Evolutionary conservation across 2,113 vertebrate species (phyloP), one percentile per base, ranked within the genome.

Genomic region (Capreolus pygargus): DNA sequence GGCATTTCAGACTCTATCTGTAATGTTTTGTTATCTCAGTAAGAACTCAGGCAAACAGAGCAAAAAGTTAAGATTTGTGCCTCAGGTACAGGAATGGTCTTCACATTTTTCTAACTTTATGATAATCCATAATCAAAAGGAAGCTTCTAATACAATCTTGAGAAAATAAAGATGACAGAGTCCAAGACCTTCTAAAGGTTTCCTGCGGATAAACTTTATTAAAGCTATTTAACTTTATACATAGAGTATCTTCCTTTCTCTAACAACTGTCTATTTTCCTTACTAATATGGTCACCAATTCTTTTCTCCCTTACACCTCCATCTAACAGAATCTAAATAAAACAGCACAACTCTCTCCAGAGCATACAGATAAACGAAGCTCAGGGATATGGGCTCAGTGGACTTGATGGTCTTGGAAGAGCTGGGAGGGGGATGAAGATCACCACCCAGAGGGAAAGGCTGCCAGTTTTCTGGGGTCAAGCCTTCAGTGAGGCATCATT

Each of bases 91-190:
- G 8, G 2, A 92, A 61, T 84, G 58, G 30, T 43, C 85, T 19
- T 94, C 81, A 30, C 64, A 74, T 52, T 94, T 87, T 88, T 79
- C 1, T 50, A 94, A 57, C 45, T 82, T 33, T 89, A 30, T 86
- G 70, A 87, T 58, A 89, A 79, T 90, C 60, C 17, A 84, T 21
- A 97, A 92, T 55, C 33, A 78, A 92, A 89, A 47, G 14, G 45
- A 95, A 60, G 30, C 57, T 67, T 89, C 39, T 54, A 93, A 33
- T 86, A 14, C 55, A 64, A 93, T 85, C 74, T 86, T 86, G 17
- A 94, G 91, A 86, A 89, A 91, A 84, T 76, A 76, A 85, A 91
- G 94, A 92, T 91, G 27, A 92, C 67, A 86, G 13, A 74, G 23
- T 84, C 70, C 16, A 61, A 92, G 27, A 25, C 91, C 88, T 74